Conservation (phyloP, 53 echinoderm and acorn worm genomes). For the Arbacia lixula region DNA sequence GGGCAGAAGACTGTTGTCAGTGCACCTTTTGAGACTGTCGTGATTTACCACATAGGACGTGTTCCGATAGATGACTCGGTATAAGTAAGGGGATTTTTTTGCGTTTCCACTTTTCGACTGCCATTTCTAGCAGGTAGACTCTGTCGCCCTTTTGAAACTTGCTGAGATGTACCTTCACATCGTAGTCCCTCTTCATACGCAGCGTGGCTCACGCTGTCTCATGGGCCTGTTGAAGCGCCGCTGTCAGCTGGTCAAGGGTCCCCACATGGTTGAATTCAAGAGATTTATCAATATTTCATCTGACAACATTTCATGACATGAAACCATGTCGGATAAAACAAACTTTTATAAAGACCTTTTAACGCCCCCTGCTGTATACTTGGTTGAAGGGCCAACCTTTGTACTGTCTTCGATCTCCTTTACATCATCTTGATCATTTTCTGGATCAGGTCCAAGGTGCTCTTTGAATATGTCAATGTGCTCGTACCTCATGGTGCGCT, state of each 20-base stretch:
- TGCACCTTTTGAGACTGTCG: conserved; percentile 54
- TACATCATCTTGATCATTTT: too few relatives aligned
- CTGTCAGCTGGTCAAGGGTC: conserved; percentile 1
- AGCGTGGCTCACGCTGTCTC: conserved; percentile 27
- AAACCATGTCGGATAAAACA: too few relatives aligned
- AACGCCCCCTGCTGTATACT: too few relatives aligned
- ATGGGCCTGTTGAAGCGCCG: conserved; percentile 24
- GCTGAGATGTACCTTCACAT: conserved; percentile 15
- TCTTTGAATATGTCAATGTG: too few relatives aligned
- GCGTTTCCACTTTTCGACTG: conserved; percentile 52
- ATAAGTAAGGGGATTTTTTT: conserved; percentile 59
- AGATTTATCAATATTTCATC: too few relatives aligned
- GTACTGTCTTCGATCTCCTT: too few relatives aligned
- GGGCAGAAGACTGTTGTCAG: conserved; percentile 9
- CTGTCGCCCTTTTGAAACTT: conserved; percentile 43
- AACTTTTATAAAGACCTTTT: too few relatives aligned
- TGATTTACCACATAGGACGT: conserved; percentile 45
- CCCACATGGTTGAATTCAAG: too few relatives aligned
- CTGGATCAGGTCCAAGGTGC: too few relatives aligned
- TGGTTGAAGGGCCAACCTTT: too few relatives aligned
- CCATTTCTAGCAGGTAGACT: conserved; percentile 46
- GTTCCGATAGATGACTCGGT: conserved; percentile 51
- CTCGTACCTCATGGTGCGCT: too few relatives aligned
- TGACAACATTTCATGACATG: too few relatives aligned
- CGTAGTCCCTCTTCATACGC: conserved; percentile 66